Evolutionary conservation across 2,113 vertebrate genomes (phyloP).

Genomic region (Alouatta palliata): DNA sequence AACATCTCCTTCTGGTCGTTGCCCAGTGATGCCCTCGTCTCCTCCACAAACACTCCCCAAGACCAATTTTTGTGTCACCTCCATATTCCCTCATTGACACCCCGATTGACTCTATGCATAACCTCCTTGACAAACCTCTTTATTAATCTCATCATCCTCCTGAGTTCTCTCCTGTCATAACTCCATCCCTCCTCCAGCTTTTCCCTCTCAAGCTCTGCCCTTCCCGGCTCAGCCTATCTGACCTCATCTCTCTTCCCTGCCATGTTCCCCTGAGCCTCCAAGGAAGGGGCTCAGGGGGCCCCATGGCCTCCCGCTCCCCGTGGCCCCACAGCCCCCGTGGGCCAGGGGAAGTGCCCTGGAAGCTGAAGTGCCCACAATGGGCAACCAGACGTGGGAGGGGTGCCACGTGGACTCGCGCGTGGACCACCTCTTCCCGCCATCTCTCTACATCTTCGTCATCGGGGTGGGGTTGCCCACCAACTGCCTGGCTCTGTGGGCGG

Average conservation of each 20-base stretch:
- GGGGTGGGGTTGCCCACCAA: conserved; percentile 92
- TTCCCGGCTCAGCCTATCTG: not conserved
- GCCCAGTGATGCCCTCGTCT: not conserved
- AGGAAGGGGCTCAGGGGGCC: conserved; percentile 79
- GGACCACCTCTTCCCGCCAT: conserved; percentile 93
- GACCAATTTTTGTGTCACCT: not conserved
- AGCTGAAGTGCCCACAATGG: conserved; percentile 82
- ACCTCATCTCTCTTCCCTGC: not conserved
- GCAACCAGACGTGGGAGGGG: conserved; percentile 86
- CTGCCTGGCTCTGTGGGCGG: conserved; percentile 94
- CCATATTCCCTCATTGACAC: not conserved
- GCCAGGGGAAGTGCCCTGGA: conserved; percentile 15
- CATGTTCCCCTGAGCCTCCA: conserved; percentile 77
- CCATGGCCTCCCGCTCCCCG: conserved; percentile 69
- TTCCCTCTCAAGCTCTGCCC: not conserved
- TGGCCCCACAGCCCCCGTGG: conserved; percentile 59
- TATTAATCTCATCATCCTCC: not conserved
- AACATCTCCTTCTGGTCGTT: not conserved
- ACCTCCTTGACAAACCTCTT: not conserved
- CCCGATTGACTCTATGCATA: not conserved
- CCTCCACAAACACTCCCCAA: not conserved
- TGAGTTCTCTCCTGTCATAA: not conserved
- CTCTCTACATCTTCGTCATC: conserved; percentile 92
- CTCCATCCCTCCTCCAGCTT: not conserved
- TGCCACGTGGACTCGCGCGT: conserved; percentile 93